Evolutionary conservation across 2,113 vertebrate genomes (phyloP).

Genomic region (Melanocharis versteri): DNA sequence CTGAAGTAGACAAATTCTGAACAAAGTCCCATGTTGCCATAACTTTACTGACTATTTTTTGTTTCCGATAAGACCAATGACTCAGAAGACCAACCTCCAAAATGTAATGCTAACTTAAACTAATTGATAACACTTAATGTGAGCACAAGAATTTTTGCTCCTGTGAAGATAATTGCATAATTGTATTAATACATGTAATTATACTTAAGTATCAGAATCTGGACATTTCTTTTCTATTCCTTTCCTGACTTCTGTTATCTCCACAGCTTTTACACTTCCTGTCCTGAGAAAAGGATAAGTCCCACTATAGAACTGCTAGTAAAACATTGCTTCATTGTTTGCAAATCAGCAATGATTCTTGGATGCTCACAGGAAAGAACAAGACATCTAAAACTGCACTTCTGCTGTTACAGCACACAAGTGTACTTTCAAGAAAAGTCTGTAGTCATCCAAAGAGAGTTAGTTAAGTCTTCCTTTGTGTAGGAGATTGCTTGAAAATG

Average conservation of each 20-base stretch:
- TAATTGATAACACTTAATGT: not conserved
- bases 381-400: not conserved
- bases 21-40: not conserved
- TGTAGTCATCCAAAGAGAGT: not conserved
- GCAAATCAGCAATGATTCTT: not conserved
- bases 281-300: not conserved
- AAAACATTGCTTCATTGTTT: not conserved
- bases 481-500: not conserved
- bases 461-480: not conserved
- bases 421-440: not conserved
- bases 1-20: not conserved
- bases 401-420: not conserved
- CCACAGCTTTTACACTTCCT: not conserved
- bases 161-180: not conserved
- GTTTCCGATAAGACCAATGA: not conserved
- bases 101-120: not conserved
- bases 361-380: not conserved
- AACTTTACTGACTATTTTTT: not conserved
- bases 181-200: not conserved
- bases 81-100: not conserved
- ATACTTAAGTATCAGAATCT: not conserved
- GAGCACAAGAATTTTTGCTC: not conserved
- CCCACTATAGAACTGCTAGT: not conserved
- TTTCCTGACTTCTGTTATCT: not conserved
- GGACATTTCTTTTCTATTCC: not conserved